phyloP scores from a whole-genome alignment of 92 coral and sea anemone genomes.

The Chrysogorgia sp. region DNA sequence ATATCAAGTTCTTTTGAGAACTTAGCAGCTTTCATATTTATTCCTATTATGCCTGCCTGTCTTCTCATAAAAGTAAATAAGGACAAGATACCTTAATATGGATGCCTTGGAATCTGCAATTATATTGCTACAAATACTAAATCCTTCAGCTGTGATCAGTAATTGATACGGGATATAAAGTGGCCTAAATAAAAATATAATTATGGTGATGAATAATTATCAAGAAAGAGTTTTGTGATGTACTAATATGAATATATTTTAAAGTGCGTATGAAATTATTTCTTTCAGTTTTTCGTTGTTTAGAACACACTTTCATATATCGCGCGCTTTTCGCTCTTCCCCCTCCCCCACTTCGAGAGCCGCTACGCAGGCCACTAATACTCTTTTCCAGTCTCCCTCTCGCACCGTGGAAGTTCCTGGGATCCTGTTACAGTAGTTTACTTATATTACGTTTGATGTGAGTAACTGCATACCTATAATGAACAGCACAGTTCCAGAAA shows the following conservation, averaged over 20 bases:
- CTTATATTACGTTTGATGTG: too few relatives aligned
- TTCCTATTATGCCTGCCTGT: too few relatives aligned
- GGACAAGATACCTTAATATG: constrained; percentile 66
- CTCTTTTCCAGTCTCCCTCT: too few relatives aligned
- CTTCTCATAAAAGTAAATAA: not conserved
- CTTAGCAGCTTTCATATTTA: too few relatives aligned
- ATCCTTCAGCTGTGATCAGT: constrained; percentile 81
- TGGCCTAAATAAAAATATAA: constrained; percentile 61
- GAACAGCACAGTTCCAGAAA: constrained; percentile 83
- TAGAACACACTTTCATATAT: too few relatives aligned
- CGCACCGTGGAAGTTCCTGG: too few relatives aligned
- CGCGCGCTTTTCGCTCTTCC: too few relatives aligned
- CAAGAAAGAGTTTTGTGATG: not conserved
- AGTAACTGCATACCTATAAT: constrained; percentile 96
- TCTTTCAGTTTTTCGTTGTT: not conserved
- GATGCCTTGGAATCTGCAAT: constrained; percentile 87
- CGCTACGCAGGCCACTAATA: too few relatives aligned
- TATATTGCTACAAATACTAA: constrained; percentile 93
- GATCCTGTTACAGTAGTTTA: too few relatives aligned
- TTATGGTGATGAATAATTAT: not conserved
- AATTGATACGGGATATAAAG: constrained; percentile 88
- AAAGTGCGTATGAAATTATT: not conserved
- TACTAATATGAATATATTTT: too few relatives aligned
- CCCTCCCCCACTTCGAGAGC: too few relatives aligned
- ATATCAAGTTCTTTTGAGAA: too few relatives aligned